Conservation (phyloP, 2,113 vertebrate genomes). For the Mesitornis unicolor region DNA sequence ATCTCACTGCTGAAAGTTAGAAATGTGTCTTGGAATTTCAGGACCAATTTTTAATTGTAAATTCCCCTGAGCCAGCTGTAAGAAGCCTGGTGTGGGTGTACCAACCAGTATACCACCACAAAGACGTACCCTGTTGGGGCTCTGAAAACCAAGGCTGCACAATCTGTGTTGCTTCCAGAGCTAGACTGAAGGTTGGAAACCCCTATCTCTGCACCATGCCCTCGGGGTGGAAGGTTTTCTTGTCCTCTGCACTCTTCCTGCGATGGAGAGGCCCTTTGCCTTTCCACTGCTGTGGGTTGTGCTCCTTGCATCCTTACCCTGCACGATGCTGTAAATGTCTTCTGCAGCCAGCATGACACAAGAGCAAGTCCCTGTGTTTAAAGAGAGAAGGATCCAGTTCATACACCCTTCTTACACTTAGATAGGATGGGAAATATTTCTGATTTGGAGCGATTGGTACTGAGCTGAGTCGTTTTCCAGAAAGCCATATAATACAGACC, state of each 20-base stretch:
- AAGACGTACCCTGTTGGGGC: not conserved
- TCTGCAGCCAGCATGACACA: not conserved
- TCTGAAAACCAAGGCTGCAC: not conserved
- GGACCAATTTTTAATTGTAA: not conserved
- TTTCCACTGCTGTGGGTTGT: not conserved
- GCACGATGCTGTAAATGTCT: not conserved
- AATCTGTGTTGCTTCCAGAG: not conserved
- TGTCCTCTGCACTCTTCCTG: not conserved
- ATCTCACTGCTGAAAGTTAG: not conserved
- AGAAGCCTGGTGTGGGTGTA: not conserved
- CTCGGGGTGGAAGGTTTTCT: not conserved
- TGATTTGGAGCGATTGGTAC: not conserved
- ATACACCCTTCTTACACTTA: rapidly evolving
- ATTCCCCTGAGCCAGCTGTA: not conserved
- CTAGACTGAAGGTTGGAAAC: not conserved
- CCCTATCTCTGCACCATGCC: not conserved
- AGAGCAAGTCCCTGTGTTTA: not conserved
- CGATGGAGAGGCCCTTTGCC: not conserved
- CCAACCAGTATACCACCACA: not conserved
- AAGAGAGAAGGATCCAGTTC: not conserved
- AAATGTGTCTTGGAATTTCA: not conserved
- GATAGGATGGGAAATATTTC: not conserved
- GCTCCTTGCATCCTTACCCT: not conserved
- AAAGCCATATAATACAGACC: not conserved
- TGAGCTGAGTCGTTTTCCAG: not conserved